phyloP scores from a whole-genome alignment of 2,113 vertebrate genomes.

The Promerops cafer region DNA sequence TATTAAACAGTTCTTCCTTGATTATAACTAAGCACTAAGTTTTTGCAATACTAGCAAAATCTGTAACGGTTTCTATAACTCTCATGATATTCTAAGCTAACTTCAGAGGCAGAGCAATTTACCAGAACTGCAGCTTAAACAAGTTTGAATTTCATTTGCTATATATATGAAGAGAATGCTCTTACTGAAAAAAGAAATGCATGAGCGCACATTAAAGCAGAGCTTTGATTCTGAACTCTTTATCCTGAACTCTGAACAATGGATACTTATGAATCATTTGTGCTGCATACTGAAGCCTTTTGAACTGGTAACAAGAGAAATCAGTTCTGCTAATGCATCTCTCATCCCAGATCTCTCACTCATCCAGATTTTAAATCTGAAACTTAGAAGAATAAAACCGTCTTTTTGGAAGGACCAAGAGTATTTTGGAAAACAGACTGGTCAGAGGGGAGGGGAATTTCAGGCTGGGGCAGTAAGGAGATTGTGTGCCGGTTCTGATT shows the following conservation, averaged over 20 bases:
- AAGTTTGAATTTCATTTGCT: slow-evolving; percentile 68
- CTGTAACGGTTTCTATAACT: slow-evolving; percentile 46
- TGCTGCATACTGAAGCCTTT: slow-evolving; percentile 71
- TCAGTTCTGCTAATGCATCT: slow-evolving; percentile 71
- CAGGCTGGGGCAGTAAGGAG: background rate
- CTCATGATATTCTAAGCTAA: slow-evolving; percentile 63
- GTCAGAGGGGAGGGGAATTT: background rate
- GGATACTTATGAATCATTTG: slow-evolving; percentile 75
- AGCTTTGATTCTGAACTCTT: slow-evolving; percentile 73
- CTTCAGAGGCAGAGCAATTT: slow-evolving; percentile 66
- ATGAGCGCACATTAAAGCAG: slow-evolving; percentile 66
- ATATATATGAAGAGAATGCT: slow-evolving; percentile 66
- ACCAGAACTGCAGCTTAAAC: slow-evolving; percentile 67
- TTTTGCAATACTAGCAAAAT: slow-evolving; percentile 66
- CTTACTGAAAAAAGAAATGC: slow-evolving; percentile 68
- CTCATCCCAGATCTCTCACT: slow-evolving; percentile 63
- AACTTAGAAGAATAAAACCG: slow-evolving; percentile 51
- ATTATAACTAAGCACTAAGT: slow-evolving; percentile 61
- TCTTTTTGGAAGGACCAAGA: slow-evolving; percentile 36
- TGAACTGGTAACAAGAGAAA: slow-evolving; percentile 75
- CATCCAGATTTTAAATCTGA: slow-evolving; percentile 67
- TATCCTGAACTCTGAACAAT: slow-evolving; percentile 74
- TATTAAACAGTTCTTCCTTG: slow-evolving; percentile 56
- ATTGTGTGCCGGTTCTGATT: background rate
- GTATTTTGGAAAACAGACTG: slow-evolving; percentile 48